Base-by-base conservation (phyloP, 1,140 invertebrate species). In the Colletes latitarsis region DNA sequence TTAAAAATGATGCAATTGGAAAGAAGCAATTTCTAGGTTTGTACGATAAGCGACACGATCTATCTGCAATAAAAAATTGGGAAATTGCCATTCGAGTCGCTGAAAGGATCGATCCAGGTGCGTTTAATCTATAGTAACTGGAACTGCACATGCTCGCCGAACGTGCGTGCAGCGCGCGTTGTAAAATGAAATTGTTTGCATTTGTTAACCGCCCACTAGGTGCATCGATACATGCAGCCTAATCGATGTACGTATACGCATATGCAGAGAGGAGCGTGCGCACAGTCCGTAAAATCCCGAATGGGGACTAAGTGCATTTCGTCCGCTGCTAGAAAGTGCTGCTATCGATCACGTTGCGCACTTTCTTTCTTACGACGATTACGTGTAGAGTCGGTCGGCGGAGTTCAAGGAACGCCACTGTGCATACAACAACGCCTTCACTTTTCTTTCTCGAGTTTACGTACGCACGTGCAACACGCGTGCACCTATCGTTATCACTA, bases 341-440 rank as follows among this genome's bases (percentile, higher is more conserved):
- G 67, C 52, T 69, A 81, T 84, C 82, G 72, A 85, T 85, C 83
- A 68, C 78, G 83, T 79, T 66, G 77, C 66, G 60, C 77, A 66
- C 83, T 85, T 85, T 85, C 83, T 84, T 85, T 76, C 83, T 85
- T 81, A 81, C 82, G 77, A 85, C 46, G 82, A 84, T 84, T 85
- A 84, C 83, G 82, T 60, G 67, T 73, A 83, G 69, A 84, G 82
- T 64, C 76, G 58, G 58, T 49, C 49, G 49, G 8, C 39, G 52
- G 68, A 62, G 80, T 84, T 77, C 76, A 80, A 71, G 58, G 83
- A 83, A 78, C 86, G 57, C 57, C 79, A 57, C 21, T 55, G 68
- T 43, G 46, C 58, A 73, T 62, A 71, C 57, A 55, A 58, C 46
- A 52, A 63, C 77, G 49, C 69, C 49, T 79, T 79, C 77, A 66